phyloP scores from a whole-genome alignment of 2,113 vertebrate species.

The Cottus gobio region DNA sequence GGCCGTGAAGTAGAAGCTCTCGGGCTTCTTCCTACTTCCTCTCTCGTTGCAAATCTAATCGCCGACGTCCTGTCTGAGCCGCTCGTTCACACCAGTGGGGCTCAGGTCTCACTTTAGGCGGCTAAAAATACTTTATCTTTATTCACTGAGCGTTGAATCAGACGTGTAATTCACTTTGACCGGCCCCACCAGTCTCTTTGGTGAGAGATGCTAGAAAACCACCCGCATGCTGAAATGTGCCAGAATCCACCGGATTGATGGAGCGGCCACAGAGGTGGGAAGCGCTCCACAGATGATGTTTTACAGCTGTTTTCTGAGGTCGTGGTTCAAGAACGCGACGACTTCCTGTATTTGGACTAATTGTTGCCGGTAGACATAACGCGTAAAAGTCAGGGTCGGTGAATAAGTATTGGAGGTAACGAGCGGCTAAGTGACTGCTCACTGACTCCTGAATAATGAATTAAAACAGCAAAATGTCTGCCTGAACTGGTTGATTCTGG shows the following conservation, averaged over 20 bases:
- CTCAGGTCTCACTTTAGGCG: constrained; percentile 69
- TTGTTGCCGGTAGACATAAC: background rate
- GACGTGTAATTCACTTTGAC: constrained; percentile 63
- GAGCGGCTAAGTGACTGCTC: background rate
- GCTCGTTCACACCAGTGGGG: constrained; percentile 62
- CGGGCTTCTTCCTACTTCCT: constrained; percentile 57
- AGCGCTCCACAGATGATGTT: background rate
- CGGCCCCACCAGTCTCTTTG: constrained; percentile 28
- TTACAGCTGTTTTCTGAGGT: background rate
- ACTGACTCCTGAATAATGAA: background rate
- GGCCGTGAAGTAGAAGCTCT: constrained; percentile 37
- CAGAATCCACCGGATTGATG: background rate
- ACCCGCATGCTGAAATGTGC: background rate
- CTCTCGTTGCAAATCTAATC: constrained; percentile 71
- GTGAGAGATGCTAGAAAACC: constrained; percentile 28
- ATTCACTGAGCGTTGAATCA: constrained; percentile 43
- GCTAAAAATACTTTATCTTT: constrained; percentile 73
- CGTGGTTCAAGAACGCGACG: background rate
- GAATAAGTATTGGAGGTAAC: background rate
- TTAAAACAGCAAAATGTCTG: too few relatives aligned
- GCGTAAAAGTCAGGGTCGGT: background rate
- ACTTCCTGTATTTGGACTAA: background rate
- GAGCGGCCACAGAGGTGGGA: background rate
- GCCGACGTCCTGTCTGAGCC: constrained; percentile 58
- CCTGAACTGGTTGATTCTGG: too few relatives aligned